Evolutionary conservation across 2,888 invertebrate genomes (phyloP), one percentile per base, ranked within the genome.

Genomic region (Trachelus tabidus): DNA sequence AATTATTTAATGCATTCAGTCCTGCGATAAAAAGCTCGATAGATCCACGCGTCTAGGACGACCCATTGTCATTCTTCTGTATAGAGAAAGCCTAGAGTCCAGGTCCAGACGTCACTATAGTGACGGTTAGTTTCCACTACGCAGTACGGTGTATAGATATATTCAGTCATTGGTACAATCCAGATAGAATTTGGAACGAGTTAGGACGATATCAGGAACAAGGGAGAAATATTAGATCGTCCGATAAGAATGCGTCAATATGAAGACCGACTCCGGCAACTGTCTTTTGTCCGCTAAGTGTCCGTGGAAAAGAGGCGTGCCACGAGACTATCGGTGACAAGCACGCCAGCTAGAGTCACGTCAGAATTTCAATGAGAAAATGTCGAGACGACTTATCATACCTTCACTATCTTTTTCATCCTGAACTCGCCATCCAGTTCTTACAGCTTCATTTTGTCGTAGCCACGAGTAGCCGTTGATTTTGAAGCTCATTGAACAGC

Each of bases 11-110:
- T 79, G 79, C 77, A 81, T 82, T 77, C 79, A 73, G 75, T 75
- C 69, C 77, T 71, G 68, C 79, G 82, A 82, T 82, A 79, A 79
- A 79, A 76, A 82, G 79, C 76, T 77, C 73, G 76, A 82, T 81
- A 82, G 33, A 75, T 34, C 77, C 77, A 75, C 75, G 71, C 71
- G 71, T 34, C 33, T 15, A 37, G 56, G 69, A 75, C 71, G 34
- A 71, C 34, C 77, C 68, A 77, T 77, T 77, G 77, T 77, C 77
- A 40, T 40, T 74, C 23, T 23, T 23, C 23, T 9, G 9, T 23
- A 56, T 23, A 56, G 23, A 23, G 23, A 56, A 56, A 56, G 56
- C 23, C 56, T 56, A 9, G 56, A 56, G 9, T 56, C 56, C 23
- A 23, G 9, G 56, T 56, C 9, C 56, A 23, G 56, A 23, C 56